Evolutionary conservation across 2,888 invertebrate genomes (phyloP), one percentile per base, ranked within the genome.

Genomic region (Callyntrura guangdongensis): DNA sequence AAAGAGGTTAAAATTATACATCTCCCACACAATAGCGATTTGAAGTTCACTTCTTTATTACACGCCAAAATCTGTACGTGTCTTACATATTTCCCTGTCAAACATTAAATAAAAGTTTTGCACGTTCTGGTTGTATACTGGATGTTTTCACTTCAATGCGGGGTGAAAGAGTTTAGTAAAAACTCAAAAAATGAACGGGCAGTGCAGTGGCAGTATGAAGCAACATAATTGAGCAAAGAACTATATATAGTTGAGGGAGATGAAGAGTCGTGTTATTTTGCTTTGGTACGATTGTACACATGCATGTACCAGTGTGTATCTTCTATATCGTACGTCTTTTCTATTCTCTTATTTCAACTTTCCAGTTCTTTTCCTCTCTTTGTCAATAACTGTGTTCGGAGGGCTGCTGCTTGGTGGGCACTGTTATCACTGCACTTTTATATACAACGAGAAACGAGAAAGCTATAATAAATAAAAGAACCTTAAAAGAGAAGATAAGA

Each of bases 41-140:
- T n/a, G n/a, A 25, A 27, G 27, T 67, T 0, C 25, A 67, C n/a
- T 25, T 72, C n/a, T 72, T 17, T 45, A 72, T 17, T n/a, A 67
- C 14, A 74, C 6, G 49, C 17, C 47, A 79, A 53, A 49, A 64
- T 81, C 69, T 87, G 20, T 81, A 67, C 67, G 86, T 67, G 61
- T 45, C 59, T 20, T 61, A 88, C 69, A 88, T 74, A 81, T 88
- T 88, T 67, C 20, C 83, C 27, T 45, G 47, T 72, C 69, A 59
- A 53, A 25, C 82, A 83, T 88, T 88, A 83, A 88, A 88, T 88
- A 82, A 74, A 88, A 83, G 25, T 74, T 88, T 81, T 61, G n/a
- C n/a, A n/a, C 56, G 45, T 49, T 22, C 72, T 64, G 22, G 53
- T 36, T 45, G n/a, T 74, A 14, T 77, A 72, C n/a, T 45, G 17